These are phyloP conservation scores for Micronisus gabar DNA, from an alignment of 2,113 vertebrate species.

Conservation along the genomic window DNA sequence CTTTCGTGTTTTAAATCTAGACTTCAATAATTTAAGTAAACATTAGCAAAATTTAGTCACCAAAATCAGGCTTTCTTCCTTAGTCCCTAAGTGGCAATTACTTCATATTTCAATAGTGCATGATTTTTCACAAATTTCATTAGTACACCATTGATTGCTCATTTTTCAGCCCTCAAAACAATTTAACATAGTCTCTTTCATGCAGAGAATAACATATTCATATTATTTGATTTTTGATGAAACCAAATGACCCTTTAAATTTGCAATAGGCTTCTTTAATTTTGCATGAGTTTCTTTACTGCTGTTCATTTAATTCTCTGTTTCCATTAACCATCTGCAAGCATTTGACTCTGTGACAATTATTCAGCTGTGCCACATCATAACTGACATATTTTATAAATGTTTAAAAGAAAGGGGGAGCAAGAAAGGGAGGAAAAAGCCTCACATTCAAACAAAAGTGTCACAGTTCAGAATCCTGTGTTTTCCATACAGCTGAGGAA, in stretches of 20 bases:
- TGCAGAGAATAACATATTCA: conserved; percentile 75
- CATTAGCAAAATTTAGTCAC: background rate
- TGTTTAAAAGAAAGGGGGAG: conserved; percentile 54
- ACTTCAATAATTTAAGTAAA: conserved; percentile 35
- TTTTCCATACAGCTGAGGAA: conserved; percentile 75
- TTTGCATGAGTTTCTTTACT: conserved; percentile 79
- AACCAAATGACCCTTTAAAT: conserved; percentile 80
- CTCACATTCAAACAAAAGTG: conserved; percentile 59
- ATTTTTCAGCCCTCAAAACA: conserved; percentile 76
- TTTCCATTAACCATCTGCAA: conserved; percentile 83
- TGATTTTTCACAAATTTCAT: conserved; percentile 77
- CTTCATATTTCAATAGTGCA: conserved; percentile 61
- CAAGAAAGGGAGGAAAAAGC: conserved; percentile 47
- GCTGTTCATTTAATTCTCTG: conserved; percentile 79
- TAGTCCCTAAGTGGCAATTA: conserved; percentile 22
- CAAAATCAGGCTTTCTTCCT: background rate
- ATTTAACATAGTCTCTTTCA: conserved; percentile 74
- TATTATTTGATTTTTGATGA: conserved; percentile 81
- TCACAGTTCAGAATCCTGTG: conserved; percentile 65
- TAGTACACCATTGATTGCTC: conserved; percentile 72
- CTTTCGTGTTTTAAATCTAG: background rate
- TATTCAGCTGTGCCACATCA: conserved; percentile 77
- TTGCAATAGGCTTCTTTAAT: conserved; percentile 77
- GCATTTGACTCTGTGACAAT: conserved; percentile 76
- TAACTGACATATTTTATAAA: conserved; percentile 75